Percentiles rank a stretch among this genome's conserved stretches.
Conservation (phyloP, 2,888 invertebrate species). For the Germaria angustata region DNA sequence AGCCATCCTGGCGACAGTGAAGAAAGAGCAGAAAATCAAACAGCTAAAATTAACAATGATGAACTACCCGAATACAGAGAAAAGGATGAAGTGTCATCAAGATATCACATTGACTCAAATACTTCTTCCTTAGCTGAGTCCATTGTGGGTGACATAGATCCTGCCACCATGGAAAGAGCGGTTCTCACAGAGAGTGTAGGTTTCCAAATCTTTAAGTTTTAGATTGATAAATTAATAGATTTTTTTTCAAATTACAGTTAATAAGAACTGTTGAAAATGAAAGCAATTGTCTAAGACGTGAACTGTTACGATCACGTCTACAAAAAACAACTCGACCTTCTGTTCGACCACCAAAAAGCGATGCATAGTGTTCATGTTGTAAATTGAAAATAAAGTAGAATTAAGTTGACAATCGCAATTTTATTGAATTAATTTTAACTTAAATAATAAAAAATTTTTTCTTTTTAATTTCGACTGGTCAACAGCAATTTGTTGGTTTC, state of each 20-base stretch:
- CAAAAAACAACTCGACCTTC: slow-evolving; percentile 68
- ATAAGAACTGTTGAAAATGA: slow-evolving; percentile 73
- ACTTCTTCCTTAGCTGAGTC: slow-evolving; percentile 70
- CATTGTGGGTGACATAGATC: slow-evolving; percentile 71
- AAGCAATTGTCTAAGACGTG: slow-evolving; percentile 73
- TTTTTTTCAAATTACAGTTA: slow-evolving; percentile 69
- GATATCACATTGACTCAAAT: slow-evolving; percentile 52
- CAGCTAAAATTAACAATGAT: slow-evolving; percentile 64
- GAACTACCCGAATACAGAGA: slow-evolving; percentile 27
- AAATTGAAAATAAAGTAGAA: not conserved
- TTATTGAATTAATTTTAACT: not conserved
- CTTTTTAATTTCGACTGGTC: not conserved
- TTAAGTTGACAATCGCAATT: not conserved
- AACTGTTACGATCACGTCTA: slow-evolving; percentile 74
- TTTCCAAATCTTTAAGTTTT: not conserved
- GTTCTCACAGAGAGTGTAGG: slow-evolving; percentile 75
- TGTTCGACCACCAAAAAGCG: slow-evolving; percentile 43
- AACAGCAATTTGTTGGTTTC: not conserved
- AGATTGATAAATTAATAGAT: not conserved
- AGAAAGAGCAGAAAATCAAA: slow-evolving; percentile 58
- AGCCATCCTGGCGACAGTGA: slow-evolving; percentile 3
- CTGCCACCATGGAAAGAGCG: slow-evolving; percentile 72
- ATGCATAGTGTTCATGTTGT: slow-evolving; percentile 15
- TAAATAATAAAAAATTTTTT: not conserved
- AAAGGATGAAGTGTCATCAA: slow-evolving; percentile 25